Percentiles rank a stretch among this genome's conserved stretches.
These are phyloP conservation scores for Saturnia japonica DNA, from an alignment of 2,888 invertebrate species.

Conservation along the genomic window DNA sequence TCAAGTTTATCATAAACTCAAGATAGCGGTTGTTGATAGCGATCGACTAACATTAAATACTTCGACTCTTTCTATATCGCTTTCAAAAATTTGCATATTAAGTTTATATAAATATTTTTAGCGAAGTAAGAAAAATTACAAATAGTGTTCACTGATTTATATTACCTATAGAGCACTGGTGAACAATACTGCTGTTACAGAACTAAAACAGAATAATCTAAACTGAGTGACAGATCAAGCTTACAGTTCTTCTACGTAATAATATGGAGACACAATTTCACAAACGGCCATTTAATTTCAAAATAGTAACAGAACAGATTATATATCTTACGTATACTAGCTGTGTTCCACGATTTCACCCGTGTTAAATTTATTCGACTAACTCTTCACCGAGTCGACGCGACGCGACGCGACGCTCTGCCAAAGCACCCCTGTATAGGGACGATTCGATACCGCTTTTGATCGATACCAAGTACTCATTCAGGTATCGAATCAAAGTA, in stretches of 20 bases:
- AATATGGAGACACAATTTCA: no score
- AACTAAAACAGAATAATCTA: not conserved
- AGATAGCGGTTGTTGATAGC: not conserved
- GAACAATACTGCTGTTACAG: not conserved
- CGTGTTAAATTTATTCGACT: no score
- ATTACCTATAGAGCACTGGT: not conserved
- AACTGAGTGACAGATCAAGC: not conserved
- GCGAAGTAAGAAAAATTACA: not conserved
- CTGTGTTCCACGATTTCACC: no score
- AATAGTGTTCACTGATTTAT: not conserved
- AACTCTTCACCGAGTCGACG: no score
- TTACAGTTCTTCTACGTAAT: not conserved
- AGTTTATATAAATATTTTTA: not conserved
- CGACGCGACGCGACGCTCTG: no score
- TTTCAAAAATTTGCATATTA: not conserved
- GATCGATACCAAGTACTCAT: no score
- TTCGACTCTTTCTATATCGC: not conserved
- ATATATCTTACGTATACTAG: no score
- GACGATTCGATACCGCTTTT: no score
- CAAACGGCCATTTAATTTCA: no score
- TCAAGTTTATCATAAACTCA: conserved; percentile 6
- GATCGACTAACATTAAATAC: not conserved
- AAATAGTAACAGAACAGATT: no score
- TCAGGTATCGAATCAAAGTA: no score
- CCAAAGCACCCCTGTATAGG: no score